phyloP scores from a whole-genome alignment of 2,797 vertebrate species.

The Propithecus deckenii region DNA sequence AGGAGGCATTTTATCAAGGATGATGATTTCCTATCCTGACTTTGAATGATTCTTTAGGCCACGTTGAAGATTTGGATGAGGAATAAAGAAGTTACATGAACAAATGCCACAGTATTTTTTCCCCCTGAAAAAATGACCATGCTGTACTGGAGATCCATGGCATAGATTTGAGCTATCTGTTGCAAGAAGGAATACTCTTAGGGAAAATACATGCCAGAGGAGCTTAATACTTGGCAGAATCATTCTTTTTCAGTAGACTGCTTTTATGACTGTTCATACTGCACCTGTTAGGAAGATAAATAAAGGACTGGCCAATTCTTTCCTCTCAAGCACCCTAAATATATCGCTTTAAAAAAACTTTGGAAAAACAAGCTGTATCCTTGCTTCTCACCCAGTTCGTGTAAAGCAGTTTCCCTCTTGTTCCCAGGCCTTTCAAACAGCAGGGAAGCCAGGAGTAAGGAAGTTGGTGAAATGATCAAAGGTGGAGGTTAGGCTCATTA shows the following conservation, averaged over 20 bases:
- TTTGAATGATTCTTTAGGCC: background rate
- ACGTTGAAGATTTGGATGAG: background rate
- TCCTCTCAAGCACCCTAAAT: slow-evolving; percentile 85
- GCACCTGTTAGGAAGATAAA: slow-evolving; percentile 89
- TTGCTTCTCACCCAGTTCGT: slow-evolving; percentile 35
- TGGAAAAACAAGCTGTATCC: slow-evolving; percentile 45
- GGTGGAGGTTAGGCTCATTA: too few relatives aligned
- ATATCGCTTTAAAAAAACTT: slow-evolving; percentile 83
- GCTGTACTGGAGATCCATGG: background rate
- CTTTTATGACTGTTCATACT: slow-evolving; percentile 77
- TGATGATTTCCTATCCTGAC: background rate
- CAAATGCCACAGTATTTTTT: background rate
- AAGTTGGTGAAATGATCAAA: background rate
- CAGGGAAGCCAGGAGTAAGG: background rate
- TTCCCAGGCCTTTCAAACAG: background rate
- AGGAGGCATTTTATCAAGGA: background rate
- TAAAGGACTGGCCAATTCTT: slow-evolving; percentile 85
- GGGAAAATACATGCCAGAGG: background rate
- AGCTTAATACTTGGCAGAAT: slow-evolving; percentile 79
- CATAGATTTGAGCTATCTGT: background rate
- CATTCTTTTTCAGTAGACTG: slow-evolving; percentile 73
- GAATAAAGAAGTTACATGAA: background rate
- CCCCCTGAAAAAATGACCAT: background rate
- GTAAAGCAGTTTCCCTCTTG: background rate
- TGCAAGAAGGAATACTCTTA: background rate